Conservation (phyloP, 2,888 invertebrate species). For the Drosophila kanekoi region DNA sequence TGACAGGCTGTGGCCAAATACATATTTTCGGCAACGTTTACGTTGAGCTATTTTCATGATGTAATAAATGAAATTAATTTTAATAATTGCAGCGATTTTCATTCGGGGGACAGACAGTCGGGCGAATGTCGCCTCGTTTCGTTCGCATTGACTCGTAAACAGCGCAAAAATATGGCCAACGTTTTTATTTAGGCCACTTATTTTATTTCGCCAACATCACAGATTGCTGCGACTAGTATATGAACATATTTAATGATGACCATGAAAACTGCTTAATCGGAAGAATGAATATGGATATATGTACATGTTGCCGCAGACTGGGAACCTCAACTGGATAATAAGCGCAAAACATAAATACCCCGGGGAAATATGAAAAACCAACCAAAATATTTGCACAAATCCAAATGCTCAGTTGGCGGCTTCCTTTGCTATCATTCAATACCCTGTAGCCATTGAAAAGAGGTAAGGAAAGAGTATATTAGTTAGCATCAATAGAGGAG, state of each 20-base stretch:
- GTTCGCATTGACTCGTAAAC: slow-evolving; percentile 56
- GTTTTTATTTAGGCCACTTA: slow-evolving; percentile 70
- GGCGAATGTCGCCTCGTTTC: slow-evolving; percentile 21
- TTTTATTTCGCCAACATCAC: slow-evolving; percentile 53
- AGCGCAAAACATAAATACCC: slow-evolving; percentile 69
- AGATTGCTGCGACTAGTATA: slow-evolving; percentile 48
- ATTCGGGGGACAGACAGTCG: slow-evolving; percentile 22
- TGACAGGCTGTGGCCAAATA: slow-evolving; percentile 72
- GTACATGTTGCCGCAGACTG: slow-evolving; percentile 30
- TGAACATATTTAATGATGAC: slow-evolving; percentile 73
- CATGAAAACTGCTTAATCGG: slow-evolving; percentile 81
- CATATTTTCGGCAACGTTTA: slow-evolving; percentile 33
- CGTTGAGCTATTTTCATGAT: slow-evolving; percentile 71
- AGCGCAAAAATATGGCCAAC: slow-evolving; percentile 50
- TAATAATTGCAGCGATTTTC: slow-evolving; percentile 77
- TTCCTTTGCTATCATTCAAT: slow-evolving; percentile 15
- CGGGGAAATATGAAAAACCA: slow-evolving; percentile 46
- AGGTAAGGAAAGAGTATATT: background rate
- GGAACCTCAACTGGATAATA: slow-evolving; percentile 51
- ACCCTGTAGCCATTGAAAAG: background rate
- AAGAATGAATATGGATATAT: slow-evolving; percentile 71
- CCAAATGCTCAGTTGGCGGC: slow-evolving; percentile 55
- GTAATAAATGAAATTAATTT: slow-evolving; percentile 83
- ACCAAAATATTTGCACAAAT: slow-evolving; percentile 63
- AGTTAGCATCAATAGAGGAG: background rate